Percentiles rank a stretch among this genome's conserved stretches.
Conservation (phyloP, 2,797 vertebrate species). For the Cynopterus sphinx region DNA sequence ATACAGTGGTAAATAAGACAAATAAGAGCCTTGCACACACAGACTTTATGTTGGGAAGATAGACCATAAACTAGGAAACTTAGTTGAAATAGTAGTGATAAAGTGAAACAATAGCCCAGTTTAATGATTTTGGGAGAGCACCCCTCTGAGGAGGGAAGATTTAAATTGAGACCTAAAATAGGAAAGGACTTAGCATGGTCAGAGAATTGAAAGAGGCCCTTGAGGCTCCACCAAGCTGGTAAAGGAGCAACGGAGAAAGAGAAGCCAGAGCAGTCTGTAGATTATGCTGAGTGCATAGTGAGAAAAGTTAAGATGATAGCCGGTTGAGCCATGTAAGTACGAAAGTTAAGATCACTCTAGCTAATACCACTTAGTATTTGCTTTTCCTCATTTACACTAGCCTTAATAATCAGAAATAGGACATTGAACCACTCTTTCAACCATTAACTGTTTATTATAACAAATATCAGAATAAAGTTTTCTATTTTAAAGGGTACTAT, state of each 20-base stretch:
- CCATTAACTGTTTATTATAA: constrained; percentile 4
- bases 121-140: not conserved
- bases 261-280: not conserved
- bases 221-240: not conserved
- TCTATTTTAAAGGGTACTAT: not conserved
- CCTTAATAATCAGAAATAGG: constrained; percentile 41
- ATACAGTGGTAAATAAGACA: not conserved
- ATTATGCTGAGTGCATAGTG: not conserved
- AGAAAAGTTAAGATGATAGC: not conserved
- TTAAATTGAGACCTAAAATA: not conserved
- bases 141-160: not conserved
- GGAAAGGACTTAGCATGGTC: not conserved
- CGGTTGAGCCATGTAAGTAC: not conserved
- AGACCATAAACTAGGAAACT: not conserved
- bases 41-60: not conserved
- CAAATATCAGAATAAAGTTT: not conserved
- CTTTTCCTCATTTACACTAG: constrained; percentile 16
- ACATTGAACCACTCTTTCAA: constrained; percentile 44
- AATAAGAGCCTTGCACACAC: not conserved
- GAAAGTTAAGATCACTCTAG: not conserved
- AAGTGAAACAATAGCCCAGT: not conserved
- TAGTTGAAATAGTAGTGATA: not conserved
- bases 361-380: not conserved
- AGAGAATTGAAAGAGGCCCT: not conserved
- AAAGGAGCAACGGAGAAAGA: not conserved